phyloP scores from a whole-genome alignment of 2,888 invertebrate species.

The Acleris literana region DNA sequence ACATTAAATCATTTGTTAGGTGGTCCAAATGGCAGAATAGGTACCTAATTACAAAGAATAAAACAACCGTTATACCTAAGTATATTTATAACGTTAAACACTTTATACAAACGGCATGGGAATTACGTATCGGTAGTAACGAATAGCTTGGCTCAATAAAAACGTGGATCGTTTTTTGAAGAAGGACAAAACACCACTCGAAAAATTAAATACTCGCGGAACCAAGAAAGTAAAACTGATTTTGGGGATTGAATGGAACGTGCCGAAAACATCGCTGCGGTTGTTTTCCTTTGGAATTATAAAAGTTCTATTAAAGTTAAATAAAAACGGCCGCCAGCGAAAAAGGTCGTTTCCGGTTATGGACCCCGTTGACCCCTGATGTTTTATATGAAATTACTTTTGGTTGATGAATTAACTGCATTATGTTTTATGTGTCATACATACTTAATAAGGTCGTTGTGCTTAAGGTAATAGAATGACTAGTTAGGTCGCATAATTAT shows the following conservation, averaged over 20 bases:
- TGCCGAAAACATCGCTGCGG: constrained; percentile 3
- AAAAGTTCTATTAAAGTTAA: constrained; percentile 9
- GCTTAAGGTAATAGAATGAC: too few relatives aligned
- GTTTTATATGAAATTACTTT: neutral
- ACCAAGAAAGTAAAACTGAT: neutral
- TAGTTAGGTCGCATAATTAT: too few relatives aligned
- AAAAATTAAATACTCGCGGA: neutral
- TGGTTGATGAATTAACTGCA: neutral
- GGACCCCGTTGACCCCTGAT: neutral
- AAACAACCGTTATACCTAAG: too few relatives aligned
- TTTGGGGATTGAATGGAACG: neutral
- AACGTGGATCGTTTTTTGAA: neutral
- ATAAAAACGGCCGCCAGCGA: constrained; percentile 3
- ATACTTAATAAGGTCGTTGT: too few relatives aligned
- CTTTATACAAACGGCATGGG: too few relatives aligned
- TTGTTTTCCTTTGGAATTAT: constrained; percentile 3
- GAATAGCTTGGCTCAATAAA: too few relatives aligned
- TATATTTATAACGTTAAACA: too few relatives aligned
- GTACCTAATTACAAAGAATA: too few relatives aligned
- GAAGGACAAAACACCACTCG: neutral
- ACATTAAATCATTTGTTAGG: too few relatives aligned
- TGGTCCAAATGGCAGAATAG: too few relatives aligned
- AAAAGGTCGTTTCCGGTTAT: constrained; percentile 3
- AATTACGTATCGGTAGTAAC: too few relatives aligned
- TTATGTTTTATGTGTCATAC: neutral